phyloP scores from a whole-genome alignment of 2,797 vertebrate genomes.

The Rachycentron canadum region DNA sequence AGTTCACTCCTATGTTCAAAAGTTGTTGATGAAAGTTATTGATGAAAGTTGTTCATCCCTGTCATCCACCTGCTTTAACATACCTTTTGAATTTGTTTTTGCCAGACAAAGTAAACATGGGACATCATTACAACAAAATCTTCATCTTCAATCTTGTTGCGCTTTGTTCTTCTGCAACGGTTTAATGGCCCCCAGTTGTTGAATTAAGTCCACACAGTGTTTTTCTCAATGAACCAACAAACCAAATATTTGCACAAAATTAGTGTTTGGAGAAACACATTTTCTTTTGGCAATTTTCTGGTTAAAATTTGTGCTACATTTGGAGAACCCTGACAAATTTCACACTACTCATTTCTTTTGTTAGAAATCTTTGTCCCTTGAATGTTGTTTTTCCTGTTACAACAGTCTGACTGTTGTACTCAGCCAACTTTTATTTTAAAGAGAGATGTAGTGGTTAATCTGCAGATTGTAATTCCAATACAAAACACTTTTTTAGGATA shows the following conservation, averaged over 20 bases:
- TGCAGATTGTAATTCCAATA: not conserved
- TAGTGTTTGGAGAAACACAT: not conserved
- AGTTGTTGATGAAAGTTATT: too few relatives aligned
- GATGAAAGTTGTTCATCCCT: too few relatives aligned
- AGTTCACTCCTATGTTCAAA: too few relatives aligned
- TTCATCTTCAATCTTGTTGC: too few relatives aligned
- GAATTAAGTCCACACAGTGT: too few relatives aligned
- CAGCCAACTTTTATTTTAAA: not conserved
- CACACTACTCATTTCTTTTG: not conserved
- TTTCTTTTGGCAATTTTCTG: not conserved
- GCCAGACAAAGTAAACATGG: not conserved
- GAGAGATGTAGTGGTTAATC: not conserved
- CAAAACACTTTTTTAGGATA: not conserved
- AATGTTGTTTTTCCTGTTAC: not conserved
- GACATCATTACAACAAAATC: not conserved
- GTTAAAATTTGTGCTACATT: not conserved
- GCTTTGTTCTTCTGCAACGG: not conserved
- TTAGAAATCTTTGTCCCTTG: not conserved
- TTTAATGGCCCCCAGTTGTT: not conserved
- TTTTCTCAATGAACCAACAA: too few relatives aligned
- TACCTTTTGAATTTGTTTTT: not conserved
- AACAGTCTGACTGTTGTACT: not conserved
- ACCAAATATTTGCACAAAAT: too few relatives aligned
- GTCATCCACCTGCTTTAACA: too few relatives aligned
- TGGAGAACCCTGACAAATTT: not conserved